Evolutionary conservation across 2,888 invertebrate species (phyloP), one percentile per base, ranked within the genome.

Genomic region (Conomelus anceps): DNA sequence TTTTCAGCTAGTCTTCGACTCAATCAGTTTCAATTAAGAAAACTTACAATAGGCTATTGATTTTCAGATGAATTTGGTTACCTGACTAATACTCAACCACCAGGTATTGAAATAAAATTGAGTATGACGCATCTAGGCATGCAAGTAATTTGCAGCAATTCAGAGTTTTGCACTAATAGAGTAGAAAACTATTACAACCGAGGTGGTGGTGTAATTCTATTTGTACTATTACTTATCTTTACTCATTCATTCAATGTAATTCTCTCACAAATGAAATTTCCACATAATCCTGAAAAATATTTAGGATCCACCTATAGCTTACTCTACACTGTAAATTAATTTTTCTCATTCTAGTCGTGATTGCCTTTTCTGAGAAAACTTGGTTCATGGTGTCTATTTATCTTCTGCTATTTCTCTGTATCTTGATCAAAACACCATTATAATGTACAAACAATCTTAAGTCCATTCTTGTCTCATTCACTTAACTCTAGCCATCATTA

Each of bases 61-160:
- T 86, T 86, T 86, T 22, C 86, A 86, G 86, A 86, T 86, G 86
- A 86, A 26, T 86, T 86, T 86, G 86, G 86, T 86, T 86, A 86
- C 86, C 86, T 86, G 26, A 26, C 29, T 26, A 86, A 86, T 86
- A 86, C 86, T 22, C 86, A 86, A n/a, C 86, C 23, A 22, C 86
- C 86, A 86, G 86, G 86, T 86, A 86, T 63, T 63, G 6, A n/a
- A 63, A 63, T 13, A 6, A n/a, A 63, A 63, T 63, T 63, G 63
- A 63, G 3, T 63, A 63, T n/a, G n/a, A n/a, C 13, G 20, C 4
- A 34, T 34, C 17, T 13, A 63, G 63, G 63, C 63, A 63, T 63
- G 63, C 63, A 63, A 63, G 63, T 63, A 63, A 63, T 63, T 63
- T 63, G 63, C 63, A n/a, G 63, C 63, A 63, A n/a, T 63, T n/a